Evolutionary conservation across 2,113 vertebrate genomes (phyloP).

Genomic region (Colossoma macropomum): DNA sequence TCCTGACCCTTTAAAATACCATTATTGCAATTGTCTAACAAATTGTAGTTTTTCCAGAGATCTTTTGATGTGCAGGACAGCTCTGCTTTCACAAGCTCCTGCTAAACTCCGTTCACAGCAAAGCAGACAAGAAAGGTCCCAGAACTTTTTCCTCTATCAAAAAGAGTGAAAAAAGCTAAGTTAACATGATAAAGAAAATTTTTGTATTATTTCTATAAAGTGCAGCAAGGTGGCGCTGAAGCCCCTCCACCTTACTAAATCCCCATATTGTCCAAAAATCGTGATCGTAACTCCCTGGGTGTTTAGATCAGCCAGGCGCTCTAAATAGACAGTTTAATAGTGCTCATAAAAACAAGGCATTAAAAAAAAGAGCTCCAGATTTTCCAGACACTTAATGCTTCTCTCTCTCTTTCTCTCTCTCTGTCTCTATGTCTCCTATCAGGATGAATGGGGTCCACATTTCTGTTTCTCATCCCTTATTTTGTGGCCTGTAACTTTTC

Average conservation of each 20-base stretch:
- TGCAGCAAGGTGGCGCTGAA: not conserved
- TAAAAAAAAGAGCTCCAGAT: conserved; percentile 62
- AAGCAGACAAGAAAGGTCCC: no score
- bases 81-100: no score
- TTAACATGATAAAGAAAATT: no score
- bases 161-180: no score
- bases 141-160: no score
- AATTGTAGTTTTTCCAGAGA: no score
- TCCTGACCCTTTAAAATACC: no score
- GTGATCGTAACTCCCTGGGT: not conserved
- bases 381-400: conserved; percentile 11
- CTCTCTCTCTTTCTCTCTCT: conserved; percentile 33
- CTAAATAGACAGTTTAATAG: conserved; percentile 63
- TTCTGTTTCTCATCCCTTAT: conserved; percentile 27
- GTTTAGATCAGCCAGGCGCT: conserved; percentile 53
- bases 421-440: conserved; percentile 41
- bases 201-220: no score
- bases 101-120: no score
- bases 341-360: conserved; percentile 60
- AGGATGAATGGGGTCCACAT: conserved; percentile 15
- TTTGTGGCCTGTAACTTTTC: conserved; percentile 34
- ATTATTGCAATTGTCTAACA: no score
- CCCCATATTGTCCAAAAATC: not conserved
- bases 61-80: no score
- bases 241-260: conserved; percentile 2